phyloP scores from a whole-genome alignment of 2,797 vertebrate species.

The Danio albolineatus region DNA sequence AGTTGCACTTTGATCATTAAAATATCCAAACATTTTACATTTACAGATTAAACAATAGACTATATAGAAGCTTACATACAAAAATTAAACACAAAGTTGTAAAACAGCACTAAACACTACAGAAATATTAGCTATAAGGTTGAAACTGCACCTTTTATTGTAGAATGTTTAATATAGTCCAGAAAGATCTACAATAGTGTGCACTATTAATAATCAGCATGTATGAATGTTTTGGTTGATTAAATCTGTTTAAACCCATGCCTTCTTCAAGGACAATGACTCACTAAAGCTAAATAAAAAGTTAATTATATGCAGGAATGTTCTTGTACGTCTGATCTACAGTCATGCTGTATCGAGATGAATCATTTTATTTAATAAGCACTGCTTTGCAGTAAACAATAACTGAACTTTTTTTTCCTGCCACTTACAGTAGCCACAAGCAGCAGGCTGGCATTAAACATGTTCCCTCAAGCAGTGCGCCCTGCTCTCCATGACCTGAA shows the following conservation, averaged over 20 bases:
- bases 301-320: neutral
- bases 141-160: neutral
- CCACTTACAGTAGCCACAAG: neutral
- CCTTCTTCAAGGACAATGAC: neutral
- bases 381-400: neutral
- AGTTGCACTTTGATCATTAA: too few species aligned
- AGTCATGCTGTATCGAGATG: conserved; percentile 4
- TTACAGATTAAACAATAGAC: too few species aligned
- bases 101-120: too few species aligned
- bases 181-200: neutral
- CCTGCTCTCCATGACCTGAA: neutral
- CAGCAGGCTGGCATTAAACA: neutral
- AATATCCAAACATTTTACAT: too few species aligned
- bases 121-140: neutral
- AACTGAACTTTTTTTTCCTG: neutral
- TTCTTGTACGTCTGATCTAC: neutral
- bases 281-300: neutral
- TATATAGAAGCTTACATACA: neutral
- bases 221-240: neutral
- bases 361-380: neutral
- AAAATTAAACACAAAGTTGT: too few species aligned
- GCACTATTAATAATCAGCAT: neutral
- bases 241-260: too few species aligned
- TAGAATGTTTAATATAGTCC: neutral
- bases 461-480: neutral